Evolutionary conservation across 2,113 vertebrate genomes (phyloP).

Genomic region (Apodemus sylvaticus): DNA sequence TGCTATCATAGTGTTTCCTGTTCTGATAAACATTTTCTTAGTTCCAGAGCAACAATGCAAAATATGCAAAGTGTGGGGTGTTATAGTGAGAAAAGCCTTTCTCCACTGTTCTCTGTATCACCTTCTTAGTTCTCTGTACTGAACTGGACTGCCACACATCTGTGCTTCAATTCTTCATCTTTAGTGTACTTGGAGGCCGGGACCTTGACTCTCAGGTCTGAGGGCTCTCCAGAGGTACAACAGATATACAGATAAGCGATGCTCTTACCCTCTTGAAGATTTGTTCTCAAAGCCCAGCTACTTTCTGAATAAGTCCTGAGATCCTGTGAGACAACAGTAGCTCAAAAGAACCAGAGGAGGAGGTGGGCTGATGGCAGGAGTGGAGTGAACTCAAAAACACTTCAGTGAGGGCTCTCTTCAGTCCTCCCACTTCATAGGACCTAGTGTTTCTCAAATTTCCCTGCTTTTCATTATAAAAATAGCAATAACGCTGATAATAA

Average conservation of each 20-base stretch:
- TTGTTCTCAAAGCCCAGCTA: background rate
- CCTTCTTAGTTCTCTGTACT: background rate
- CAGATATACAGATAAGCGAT: background rate
- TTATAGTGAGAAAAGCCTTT: background rate
- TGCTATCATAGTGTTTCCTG: conserved; percentile 7
- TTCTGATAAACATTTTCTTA: conserved; percentile 43
- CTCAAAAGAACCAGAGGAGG: background rate
- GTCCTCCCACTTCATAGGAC: background rate
- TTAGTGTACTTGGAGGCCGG: too few relatives aligned
- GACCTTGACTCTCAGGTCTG: background rate
- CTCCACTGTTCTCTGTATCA: background rate
- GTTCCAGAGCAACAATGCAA: conserved; percentile 40
- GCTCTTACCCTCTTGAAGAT: background rate
- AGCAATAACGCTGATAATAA: background rate
- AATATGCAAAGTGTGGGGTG: background rate
- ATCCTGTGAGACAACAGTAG: background rate
- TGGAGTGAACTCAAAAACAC: background rate
- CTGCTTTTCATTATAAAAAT: background rate
- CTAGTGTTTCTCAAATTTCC: background rate
- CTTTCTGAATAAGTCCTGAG: background rate
- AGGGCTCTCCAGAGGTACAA: background rate
- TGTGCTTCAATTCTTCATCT: background rate
- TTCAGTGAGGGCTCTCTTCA: background rate
- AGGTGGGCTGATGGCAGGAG: background rate
- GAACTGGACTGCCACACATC: accelerated